Base-by-base conservation (phyloP, 2,888 invertebrate species). In the Oligia latruncula region DNA sequence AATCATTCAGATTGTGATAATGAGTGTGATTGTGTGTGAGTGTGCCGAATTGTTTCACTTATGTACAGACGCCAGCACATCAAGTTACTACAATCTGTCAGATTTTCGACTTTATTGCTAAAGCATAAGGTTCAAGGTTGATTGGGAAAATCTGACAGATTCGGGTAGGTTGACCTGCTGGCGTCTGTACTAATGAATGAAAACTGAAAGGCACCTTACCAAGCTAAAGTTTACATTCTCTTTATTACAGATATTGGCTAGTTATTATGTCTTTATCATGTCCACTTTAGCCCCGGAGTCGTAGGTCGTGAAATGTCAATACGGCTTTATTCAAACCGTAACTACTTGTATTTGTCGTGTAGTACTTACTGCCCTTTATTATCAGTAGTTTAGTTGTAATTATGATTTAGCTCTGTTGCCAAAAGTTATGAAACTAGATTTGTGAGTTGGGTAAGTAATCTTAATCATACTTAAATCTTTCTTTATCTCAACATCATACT, bases 291-390 rank as follows among this genome's bases (percentile, higher is more conserved):
- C 58, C 65, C 58, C 35, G 55, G 11, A 72, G 75, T 78, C 29
- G 67, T 60, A 46, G 40, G 84, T 86, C 85, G 85, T 86, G 87
- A 86, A 70, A 86, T 86, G 85, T 81, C 85, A 86, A 74, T 52
- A 66, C 13, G 29, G 43, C 43, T 71, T 78, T 65, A 58, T 82
- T 23, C 8, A 11, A 60, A 71, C 52, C 35, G 62, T 74, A 74
- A 71, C 65, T 49, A 74, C 43, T 66, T 29, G 58, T 68, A 40
- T 40, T 46, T 73, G 73, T 76, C 43, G 67, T 71, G 75, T 80
- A 20, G 3, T 46, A 49, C 29, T 15, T 49, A 60, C 20, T 85
- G 71, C 65, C 81, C 77, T 84, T 71, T n/a, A 35, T 43, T 35
- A 65, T 72, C 35, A 29, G 13, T 23, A 49, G 2, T 40, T 71